Percentiles rank a stretch among this genome's conserved stretches.
These are phyloP conservation scores for Coremacera marginata DNA, from an alignment of 2,888 invertebrate species.

Conservation along the genomic window DNA sequence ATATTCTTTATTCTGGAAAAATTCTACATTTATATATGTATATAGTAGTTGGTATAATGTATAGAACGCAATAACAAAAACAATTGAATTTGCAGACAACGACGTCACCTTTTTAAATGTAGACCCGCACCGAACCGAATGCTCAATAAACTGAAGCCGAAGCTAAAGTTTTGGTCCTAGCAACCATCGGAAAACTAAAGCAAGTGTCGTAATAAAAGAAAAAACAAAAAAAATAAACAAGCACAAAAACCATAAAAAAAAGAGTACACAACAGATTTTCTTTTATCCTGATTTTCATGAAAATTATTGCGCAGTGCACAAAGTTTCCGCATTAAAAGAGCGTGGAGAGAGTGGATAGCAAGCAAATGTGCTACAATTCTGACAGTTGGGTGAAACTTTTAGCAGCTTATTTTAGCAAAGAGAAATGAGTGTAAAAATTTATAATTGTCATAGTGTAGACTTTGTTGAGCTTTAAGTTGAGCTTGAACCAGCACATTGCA, in stretches of 20 bases:
- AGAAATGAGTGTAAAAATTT: background rate
- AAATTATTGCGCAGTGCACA: slow-evolving; percentile 31
- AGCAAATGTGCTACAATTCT: background rate
- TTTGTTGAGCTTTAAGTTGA: background rate
- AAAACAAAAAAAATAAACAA: background rate
- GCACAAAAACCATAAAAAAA: background rate
- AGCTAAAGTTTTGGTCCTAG: slow-evolving; percentile 36
- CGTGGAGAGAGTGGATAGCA: background rate
- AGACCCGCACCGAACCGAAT: slow-evolving; percentile 36
- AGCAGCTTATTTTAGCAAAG: background rate
- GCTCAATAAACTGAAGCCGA: slow-evolving; percentile 40
- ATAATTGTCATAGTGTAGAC: background rate
- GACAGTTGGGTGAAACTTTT: background rate
- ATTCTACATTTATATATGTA: background rate
- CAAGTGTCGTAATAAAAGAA: background rate
- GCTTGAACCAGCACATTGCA: background rate
- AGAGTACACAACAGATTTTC: slow-evolving; percentile 1
- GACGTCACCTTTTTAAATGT: slow-evolving; percentile 33
- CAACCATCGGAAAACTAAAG: slow-evolving; percentile 4
- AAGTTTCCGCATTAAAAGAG: slow-evolving; percentile 33
- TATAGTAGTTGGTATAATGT: slow-evolving; percentile 1
- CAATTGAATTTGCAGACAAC: slow-evolving; percentile 7
- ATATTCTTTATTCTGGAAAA: background rate
- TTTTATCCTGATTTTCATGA: slow-evolving; percentile 27
- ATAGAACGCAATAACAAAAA: slow-evolving; percentile 42